Evolutionary conservation across 2,113 vertebrate species (phyloP), one percentile per base, ranked within the genome.

Genomic region (Addax nasomaculatus): DNA sequence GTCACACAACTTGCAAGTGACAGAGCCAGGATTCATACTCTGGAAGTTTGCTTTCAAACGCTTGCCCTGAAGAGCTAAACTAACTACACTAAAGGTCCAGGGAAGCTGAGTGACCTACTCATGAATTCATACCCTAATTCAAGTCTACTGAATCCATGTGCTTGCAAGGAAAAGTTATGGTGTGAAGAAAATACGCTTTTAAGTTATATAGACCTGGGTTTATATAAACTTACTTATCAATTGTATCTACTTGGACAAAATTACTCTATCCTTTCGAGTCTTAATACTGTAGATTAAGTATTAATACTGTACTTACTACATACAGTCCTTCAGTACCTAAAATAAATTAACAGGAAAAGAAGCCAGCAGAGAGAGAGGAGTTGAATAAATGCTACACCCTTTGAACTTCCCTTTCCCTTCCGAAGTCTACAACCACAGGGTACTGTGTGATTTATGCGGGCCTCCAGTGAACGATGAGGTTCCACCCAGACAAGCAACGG

Each of bases 301-400:
- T 58, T 58, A 58, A 58, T 70, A 91, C 62, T 93, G 39, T 57
- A 57, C 19, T 57, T 80, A 90, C 62, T 47, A 89, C 39, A 85
- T 1, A 89, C 16, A 95, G 45, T 55, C 8, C 89, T 1, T 49
- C 91, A 92, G 85, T 43, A 90, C 16, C 36, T 88, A 90, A 96
- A 94, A 95, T 80, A 83, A 96, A 62, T 23, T 49, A 92, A 95
- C 3, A 83, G 53, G 57, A 83, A 93, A 94, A 70, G 70, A 51
- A 96, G 11, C 29, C 19, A 96, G 51, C n/a, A 93, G 67, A 92
- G 23, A 86, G 60, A 45, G 25, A 51, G 19, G 21, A 16, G 64
- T 2, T 5, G 23, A 94, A 57, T 47, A 85, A 85, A 57, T 62
- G 23, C 9, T 73, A 55, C 64, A 51, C 47, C 88, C 76, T 76